Base-by-base conservation (phyloP, 2,113 vertebrate genomes). In the Anser cygnoides region DNA sequence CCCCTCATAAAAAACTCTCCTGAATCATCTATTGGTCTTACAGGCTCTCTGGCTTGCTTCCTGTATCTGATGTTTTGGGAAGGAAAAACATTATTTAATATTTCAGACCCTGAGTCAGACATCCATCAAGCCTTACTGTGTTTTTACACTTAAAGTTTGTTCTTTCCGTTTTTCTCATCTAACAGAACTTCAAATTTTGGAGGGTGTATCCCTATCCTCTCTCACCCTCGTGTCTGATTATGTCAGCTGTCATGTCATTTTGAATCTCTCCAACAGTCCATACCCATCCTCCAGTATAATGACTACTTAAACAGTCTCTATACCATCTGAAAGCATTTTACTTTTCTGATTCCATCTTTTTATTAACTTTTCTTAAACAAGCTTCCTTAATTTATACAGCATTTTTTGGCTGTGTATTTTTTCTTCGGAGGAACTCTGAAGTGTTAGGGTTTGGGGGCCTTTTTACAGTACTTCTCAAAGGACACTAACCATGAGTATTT, bases 71-170 rank as follows among this genome's bases (percentile, higher is more conserved):
- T 11, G 20, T 50, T 74, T 4, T 50, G 58, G 9, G 26, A 93
- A 14, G 43, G 26, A 73, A 94, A 80, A 80, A 54, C 14, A 77
- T 18, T n/a, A 31, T 63, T 84, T 58, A 83, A 62, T 9, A 59
- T 43, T 65, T 73, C 33, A 83, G 49, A 61, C 18, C 33, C 37
- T 65, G 4, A 77, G 28, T 2, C 23, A 50, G 7, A 44, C 6
- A 5, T 44, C 31, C 37, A 18, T 63, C 29, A 33, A 37, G 23
- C 77, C 2, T 54, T 39, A 29, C 0, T 39, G 31, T 0, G 0
- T 2, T 39, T 77, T 44, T 33, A 44, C 63, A 29, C 8, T 31
- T 49, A 49, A 16, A 55, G 14, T 61, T 25, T 50, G 8, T 65
- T 65, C 70, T 90, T 81, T 61, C 25, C 12, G 17, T 78, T 92